Evolutionary conservation across 2,888 invertebrate genomes (phyloP), one percentile per base, ranked within the genome.

Genomic region (Allophyes oxyacanthae): DNA sequence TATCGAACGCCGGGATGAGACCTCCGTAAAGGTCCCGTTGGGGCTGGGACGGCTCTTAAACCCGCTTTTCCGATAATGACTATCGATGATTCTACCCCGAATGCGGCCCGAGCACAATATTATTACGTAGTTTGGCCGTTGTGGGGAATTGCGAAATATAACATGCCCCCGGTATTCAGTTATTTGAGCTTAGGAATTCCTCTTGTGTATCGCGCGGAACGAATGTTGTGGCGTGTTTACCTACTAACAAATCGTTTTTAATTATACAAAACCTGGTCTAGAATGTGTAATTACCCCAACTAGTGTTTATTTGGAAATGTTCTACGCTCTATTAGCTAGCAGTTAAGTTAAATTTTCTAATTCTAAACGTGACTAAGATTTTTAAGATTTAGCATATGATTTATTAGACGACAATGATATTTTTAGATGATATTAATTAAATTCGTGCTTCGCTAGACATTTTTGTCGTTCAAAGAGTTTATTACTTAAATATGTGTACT

Each of bases 21-120:
- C 92, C 91, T 89, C 82, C 82, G 88, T 88, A 92, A 92, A 88
- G 91, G 92, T 90, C 91, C 91, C 91, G 78, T 70, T 76, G 91
- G 91, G 91, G 84, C 84, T 81, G 86, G 87, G 86, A 87, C 86
- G 89, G 86, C 90, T 92, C 91, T 93, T 90, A 92, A 90, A 90
- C 91, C 89, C 92, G 89, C 90, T 91, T 91, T 89, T 87, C 89
- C 92, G 89, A 94, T 94, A 94, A 92, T 92, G 91, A 93, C 92
- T 92, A 91, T 91, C 91, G 92, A 94, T 94, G 93, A 92, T 92
- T 91, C 87, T 79, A 83, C 85, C 89, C 88, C 85, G 83, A 91
- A 91, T 85, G 85, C 87, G 84, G 85, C 85, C 83, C 81, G 85
- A 86, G 89, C 86, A 90, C 92, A 90, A 91, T 92, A 92, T 92